Evolutionary conservation across 2,797 vertebrate species (phyloP).

Genomic region (Triplophysa bombifrons): DNA sequence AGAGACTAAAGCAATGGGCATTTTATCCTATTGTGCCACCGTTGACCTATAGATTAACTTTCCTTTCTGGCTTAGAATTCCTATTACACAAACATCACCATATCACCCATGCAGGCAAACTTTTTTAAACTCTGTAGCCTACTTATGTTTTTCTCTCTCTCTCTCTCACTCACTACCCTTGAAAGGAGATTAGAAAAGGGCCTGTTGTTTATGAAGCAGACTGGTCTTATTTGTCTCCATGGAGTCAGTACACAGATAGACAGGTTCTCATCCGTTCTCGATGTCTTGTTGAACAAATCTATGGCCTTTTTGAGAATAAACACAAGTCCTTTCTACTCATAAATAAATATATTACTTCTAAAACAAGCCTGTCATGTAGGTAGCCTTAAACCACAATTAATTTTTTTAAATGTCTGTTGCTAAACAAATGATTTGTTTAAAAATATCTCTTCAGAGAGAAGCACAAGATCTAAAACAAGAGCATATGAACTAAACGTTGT

Average conservation of each 20-base stretch:
- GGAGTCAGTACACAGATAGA: slow-evolving; percentile 65
- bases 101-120: neutral
- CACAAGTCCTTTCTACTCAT: neutral
- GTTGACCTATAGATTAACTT: slow-evolving; percentile 38
- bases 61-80: slow-evolving; percentile 28
- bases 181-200: slow-evolving; percentile 50
- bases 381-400: neutral
- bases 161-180: slow-evolving; percentile 43
- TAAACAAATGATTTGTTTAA: neutral
- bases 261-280: slow-evolving; percentile 1
- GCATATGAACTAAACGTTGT: neutral
- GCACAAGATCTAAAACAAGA: neutral
- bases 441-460: neutral
- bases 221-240: slow-evolving; percentile 69
- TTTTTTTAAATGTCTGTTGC: neutral
- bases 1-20: slow-evolving; percentile 6
- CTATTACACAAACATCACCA: slow-evolving; percentile 32
- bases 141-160: slow-evolving; percentile 7
- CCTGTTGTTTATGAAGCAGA: slow-evolving; percentile 47
- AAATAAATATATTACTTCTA: neutral
- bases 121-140: slow-evolving; percentile 1
- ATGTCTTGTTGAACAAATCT: slow-evolving; percentile 9
- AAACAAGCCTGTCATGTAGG: neutral
- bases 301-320: neutral
- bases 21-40: slow-evolving; percentile 29